Evolutionary conservation across 2,888 invertebrate species (phyloP), one percentile per base, ranked within the genome.

Genomic region (Liopterus haemorrhoidalis): DNA sequence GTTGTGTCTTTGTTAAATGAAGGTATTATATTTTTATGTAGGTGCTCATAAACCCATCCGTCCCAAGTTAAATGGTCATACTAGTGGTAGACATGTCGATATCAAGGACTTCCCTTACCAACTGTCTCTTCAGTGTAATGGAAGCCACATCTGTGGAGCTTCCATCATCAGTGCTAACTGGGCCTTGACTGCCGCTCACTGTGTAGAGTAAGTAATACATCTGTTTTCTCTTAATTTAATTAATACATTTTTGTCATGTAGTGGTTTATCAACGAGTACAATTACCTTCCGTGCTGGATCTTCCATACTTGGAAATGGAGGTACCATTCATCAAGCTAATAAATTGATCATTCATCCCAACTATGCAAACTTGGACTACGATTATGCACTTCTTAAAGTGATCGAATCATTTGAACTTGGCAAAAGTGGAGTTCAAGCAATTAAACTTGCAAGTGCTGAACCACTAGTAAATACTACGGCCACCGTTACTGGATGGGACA

Each of bases 131-230:
- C 51, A 49, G 35, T 51, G 33, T 5, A 33, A 42, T 14, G 53
- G 50, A 9, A 37, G 41, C 15, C 59, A 59, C 33, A 52, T 52
- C 28, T 62, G 60, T 21, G 60, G 61, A n/a, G 61, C 54, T 3
- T 56, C 58, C 24, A 51, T 61, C 39, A 52, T 61, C 28, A 45
- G 46, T 18, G 6, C 31, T 1, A 50, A 38, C 9, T 51, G 42
- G 20, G 54, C 51, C 12, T 21, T 62, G 5, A 66, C 61, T 9
- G 60, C 55, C 38, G 61, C 57, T 16, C 61, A 61, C 36, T 62
- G 61, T 43, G 57, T 57, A n/a, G n/a, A n/a, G n/a, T n/a, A n/a
- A n/a, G n/a, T n/a, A n/a, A n/a, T n/a, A n/a, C n/a, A n/a, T n/a
- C n/a, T n/a, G n/a, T n/a, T n/a, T n/a, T n/a, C n/a, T n/a, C n/a